Percentiles rank a stretch among this genome's conserved stretches.
Evolutionary conservation across 1,140 invertebrate species (phyloP).

Genomic region (Mactra quadrangularis): DNA sequence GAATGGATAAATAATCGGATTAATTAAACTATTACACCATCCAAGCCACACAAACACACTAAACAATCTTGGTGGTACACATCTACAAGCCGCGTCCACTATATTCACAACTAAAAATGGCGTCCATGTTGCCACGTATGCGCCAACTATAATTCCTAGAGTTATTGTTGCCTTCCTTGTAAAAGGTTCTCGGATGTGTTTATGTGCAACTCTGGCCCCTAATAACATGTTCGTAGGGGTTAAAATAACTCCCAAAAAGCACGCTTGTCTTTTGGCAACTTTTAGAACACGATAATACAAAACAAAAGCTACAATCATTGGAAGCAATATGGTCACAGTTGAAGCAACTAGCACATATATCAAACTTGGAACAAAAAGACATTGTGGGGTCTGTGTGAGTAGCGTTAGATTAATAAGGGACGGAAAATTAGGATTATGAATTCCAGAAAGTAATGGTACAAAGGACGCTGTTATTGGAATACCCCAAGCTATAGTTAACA

Average conservation of each 20-base stretch:
- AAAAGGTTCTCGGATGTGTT: slow-evolving; percentile 76
- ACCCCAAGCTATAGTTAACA: slow-evolving; percentile 97
- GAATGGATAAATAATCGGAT: too few relatives aligned
- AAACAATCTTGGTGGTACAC: slow-evolving; percentile 73
- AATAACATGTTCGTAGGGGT: slow-evolving; percentile 73
- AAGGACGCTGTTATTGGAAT: slow-evolving; percentile 97
- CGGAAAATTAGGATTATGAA: slow-evolving; percentile 86
- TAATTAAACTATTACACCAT: too few relatives aligned
- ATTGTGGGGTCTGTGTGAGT: slow-evolving; percentile 67
- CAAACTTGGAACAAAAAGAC: slow-evolving; percentile 75
- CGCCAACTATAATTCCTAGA: slow-evolving; percentile 85
- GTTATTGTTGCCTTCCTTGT: slow-evolving; percentile 79
- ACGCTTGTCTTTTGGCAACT: slow-evolving; percentile 77
- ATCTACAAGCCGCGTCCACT: slow-evolving; percentile 93
- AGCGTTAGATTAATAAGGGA: slow-evolving; percentile 74
- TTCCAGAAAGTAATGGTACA: slow-evolving; percentile 96
- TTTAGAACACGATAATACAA: slow-evolving; percentile 77
- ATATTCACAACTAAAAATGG: slow-evolving; percentile 99
- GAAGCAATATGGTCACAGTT: slow-evolving; percentile 74
- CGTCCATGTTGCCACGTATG: slow-evolving; percentile 97
- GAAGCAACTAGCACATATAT: slow-evolving; percentile 72
- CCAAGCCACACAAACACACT: slow-evolving; percentile 90
- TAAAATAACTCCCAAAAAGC: slow-evolving; percentile 74
- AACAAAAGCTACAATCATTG: slow-evolving; percentile 77
- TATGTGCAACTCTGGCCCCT: slow-evolving; percentile 72